A percentile compares a stretch with the other conserved stretches of the same genome.
Evolutionary conservation across 2,797 vertebrate species (phyloP).

Genomic region (Agapornis canus): DNA sequence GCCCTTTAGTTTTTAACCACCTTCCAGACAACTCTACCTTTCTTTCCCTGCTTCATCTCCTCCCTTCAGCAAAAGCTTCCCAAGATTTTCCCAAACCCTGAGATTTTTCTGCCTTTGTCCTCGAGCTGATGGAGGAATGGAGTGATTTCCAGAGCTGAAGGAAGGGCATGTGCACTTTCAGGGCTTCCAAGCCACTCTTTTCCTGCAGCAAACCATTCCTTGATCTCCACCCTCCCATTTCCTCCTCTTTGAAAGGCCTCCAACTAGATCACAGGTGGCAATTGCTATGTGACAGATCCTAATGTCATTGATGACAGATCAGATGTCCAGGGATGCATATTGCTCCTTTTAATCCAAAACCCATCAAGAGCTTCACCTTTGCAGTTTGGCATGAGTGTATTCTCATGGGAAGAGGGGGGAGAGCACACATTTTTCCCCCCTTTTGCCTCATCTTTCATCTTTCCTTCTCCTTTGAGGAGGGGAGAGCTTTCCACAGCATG

Average conservation of each 20-base stretch:
- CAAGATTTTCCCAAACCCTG: not conserved
- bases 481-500: not conserved
- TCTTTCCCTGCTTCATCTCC: not conserved
- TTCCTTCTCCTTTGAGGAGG: not conserved
- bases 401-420: not conserved
- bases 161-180: not conserved
- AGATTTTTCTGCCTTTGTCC: not conserved
- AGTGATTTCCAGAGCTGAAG: not conserved
- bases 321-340: constrained; percentile 8
- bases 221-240: not conserved
- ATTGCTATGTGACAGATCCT: constrained; percentile 32
- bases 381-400: not conserved
- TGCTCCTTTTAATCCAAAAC: constrained; percentile 32
- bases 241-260: constrained; percentile 31
- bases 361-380: constrained; percentile 23
- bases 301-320: constrained; percentile 5
- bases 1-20: not conserved
- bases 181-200: not conserved
- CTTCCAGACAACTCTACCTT: not conserved
- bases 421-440: not conserved
- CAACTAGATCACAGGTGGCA: constrained; percentile 3
- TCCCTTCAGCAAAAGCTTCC: not conserved
- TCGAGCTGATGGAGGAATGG: not conserved
- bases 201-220: not conserved
- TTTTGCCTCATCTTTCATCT: not conserved